Conservation (phyloP, 2,888 invertebrate genomes). For the Lasioglossum marginatum region DNA sequence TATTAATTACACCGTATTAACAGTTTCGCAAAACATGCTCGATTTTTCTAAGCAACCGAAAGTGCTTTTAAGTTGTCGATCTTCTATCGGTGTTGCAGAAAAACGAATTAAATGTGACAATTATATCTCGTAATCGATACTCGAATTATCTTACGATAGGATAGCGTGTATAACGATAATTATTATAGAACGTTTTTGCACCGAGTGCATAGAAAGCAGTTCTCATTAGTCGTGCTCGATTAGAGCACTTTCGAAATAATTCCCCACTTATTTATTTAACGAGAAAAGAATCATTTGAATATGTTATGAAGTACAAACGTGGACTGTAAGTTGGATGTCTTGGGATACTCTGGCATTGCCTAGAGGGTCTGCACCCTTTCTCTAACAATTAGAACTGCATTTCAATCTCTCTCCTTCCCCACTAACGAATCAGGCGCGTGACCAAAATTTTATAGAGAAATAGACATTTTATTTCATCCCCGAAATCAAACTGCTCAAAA, state of each 20-base stretch:
- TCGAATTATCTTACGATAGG: background rate
- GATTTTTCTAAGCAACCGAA: background rate
- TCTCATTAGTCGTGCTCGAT: constrained; percentile 10
- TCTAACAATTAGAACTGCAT: too few relatives aligned
- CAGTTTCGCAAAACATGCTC: constrained; percentile 1
- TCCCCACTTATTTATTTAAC: background rate
- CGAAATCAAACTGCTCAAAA: too few relatives aligned
- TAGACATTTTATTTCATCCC: background rate
- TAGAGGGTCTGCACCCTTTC: background rate
- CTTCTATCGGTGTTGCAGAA: background rate
- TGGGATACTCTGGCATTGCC: background rate
- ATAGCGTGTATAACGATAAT: background rate
- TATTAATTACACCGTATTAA: background rate
- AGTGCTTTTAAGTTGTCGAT: background rate
- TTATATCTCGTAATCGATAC: background rate
- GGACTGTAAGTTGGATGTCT: background rate
- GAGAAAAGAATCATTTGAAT: background rate
- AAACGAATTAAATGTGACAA: background rate
- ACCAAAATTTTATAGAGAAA: background rate
- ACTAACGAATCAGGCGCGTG: too few relatives aligned
- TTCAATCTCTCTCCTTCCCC: too few relatives aligned
- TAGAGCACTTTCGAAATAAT: constrained; percentile 18
- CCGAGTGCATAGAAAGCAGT: background rate
- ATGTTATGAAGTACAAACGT: background rate
- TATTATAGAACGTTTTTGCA: background rate